These are phyloP conservation scores for Heliconius nattereri DNA, from an alignment of 1,140 invertebrate species.

Conservation along the genomic window DNA sequence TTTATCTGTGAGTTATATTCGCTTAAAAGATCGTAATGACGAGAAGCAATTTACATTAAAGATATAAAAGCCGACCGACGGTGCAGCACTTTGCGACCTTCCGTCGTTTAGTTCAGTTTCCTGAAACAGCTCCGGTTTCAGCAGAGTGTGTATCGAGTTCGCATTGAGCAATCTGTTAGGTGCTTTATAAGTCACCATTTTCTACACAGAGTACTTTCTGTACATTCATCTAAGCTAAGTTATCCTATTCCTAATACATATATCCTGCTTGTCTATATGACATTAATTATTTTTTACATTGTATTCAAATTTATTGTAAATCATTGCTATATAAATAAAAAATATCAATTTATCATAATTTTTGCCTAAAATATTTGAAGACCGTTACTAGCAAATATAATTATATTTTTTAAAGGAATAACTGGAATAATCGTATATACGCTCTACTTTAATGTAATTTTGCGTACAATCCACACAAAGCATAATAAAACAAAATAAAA, in stretches of 20 bases:
- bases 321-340: too few species aligned
- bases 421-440: too few species aligned
- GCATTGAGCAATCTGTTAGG: conserved; percentile 26
- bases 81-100: conserved; percentile 41
- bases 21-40: conserved; percentile 41
- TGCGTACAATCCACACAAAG: neutral
- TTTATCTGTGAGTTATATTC: conserved; percentile 22
- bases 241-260: too few species aligned
- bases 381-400: too few species aligned
- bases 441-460: too few species aligned
- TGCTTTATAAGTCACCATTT: conserved; percentile 13
- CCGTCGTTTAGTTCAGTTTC: conserved; percentile 40
- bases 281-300: neutral
- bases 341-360: too few species aligned
- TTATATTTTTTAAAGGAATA: too few species aligned
- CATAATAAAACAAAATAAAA: neutral
- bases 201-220: neutral
- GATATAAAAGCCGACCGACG: conserved; percentile 41
- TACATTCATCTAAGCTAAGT: neutral
- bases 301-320: neutral
- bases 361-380: too few species aligned
- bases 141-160: conserved; percentile 32
- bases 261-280: too few species aligned
- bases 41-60: conserved; percentile 43
- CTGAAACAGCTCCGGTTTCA: conserved; percentile 38